Evolutionary conservation across 2,797 vertebrate species (phyloP).

Genomic region (Notoglanidium macrostoma): DNA sequence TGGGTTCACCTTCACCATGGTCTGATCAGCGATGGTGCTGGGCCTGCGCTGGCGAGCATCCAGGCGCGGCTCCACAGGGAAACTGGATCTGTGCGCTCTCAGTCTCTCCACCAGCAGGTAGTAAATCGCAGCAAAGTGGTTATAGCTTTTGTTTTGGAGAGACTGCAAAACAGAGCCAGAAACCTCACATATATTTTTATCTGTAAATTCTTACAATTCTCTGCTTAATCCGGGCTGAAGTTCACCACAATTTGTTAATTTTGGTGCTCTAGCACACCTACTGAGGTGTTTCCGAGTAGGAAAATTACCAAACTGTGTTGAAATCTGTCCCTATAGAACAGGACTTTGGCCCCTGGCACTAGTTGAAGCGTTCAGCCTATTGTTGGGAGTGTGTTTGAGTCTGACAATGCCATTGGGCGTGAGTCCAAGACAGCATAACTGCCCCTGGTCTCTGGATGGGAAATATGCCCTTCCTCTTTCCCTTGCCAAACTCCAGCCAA

Average conservation of each 20-base stretch:
- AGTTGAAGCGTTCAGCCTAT: neutral
- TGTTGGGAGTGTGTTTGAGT: neutral
- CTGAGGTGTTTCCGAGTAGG: neutral
- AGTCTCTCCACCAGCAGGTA: conserved; percentile 96
- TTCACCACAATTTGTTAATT: neutral
- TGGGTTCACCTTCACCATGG: conserved; percentile 86
- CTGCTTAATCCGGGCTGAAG: neutral
- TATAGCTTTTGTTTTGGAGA: conserved; percentile 98
- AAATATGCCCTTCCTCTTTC: conserved; percentile 26
- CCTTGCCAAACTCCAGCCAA: neutral
- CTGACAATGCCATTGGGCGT: conserved; percentile 4
- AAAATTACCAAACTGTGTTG: conserved; percentile 3
- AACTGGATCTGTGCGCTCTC: conserved; percentile 95
- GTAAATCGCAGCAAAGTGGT: conserved; percentile 99
- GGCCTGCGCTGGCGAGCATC: conserved; percentile 92
- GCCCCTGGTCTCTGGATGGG: neutral
- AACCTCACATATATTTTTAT: neutral
- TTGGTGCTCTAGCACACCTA: neutral
- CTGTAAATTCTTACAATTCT: neutral
- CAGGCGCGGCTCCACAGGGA: conserved; percentile 92
- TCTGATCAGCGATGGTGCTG: conserved; percentile 93
- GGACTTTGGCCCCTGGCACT: conserved; percentile 5
- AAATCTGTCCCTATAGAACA: neutral
- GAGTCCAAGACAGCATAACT: neutral
- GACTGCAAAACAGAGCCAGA: conserved; percentile 75